Evolutionary conservation across 2,113 vertebrate genomes (phyloP).

Genomic region (Falcunculus frontatus): DNA sequence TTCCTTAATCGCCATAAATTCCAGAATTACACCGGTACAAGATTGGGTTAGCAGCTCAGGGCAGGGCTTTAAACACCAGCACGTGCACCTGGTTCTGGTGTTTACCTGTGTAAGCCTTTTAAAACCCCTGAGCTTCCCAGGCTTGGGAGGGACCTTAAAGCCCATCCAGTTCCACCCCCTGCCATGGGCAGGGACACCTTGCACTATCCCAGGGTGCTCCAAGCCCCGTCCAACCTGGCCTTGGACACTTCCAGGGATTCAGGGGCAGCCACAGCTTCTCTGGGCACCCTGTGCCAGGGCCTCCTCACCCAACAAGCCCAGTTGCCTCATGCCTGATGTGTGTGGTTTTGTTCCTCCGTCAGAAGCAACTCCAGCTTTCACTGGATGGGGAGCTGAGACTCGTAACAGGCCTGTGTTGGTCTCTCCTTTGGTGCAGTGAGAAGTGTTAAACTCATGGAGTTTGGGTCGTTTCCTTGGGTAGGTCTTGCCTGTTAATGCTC

Average conservation of each 20-base stretch:
- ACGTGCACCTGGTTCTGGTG: accelerated
- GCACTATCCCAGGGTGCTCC: not conserved
- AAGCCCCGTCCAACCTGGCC: accelerated
- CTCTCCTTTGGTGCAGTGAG: not conserved
- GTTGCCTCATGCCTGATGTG: not conserved
- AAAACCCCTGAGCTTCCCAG: not conserved
- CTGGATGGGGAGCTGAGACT: not conserved
- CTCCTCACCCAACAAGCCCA: not conserved
- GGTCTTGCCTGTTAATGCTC: not conserved
- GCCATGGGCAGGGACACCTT: not conserved
- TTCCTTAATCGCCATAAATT: not conserved
- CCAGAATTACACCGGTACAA: accelerated
- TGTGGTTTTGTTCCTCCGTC: not conserved
- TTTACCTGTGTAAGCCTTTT: not conserved
- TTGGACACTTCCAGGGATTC: not conserved
- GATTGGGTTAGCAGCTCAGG: not conserved
- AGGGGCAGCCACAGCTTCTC: not conserved
- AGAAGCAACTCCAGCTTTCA: not conserved
- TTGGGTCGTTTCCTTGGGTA: not conserved
- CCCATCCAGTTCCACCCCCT: not conserved
- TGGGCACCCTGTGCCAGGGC: not conserved
- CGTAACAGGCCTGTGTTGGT: not conserved
- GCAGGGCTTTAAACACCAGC: not conserved
- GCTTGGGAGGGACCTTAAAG: not conserved
- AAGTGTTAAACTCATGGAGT: not conserved